Evolutionary conservation across 1,140 invertebrate species (phyloP), one percentile per base, ranked within the genome.

Genomic region (Brachystomella parvula): DNA sequence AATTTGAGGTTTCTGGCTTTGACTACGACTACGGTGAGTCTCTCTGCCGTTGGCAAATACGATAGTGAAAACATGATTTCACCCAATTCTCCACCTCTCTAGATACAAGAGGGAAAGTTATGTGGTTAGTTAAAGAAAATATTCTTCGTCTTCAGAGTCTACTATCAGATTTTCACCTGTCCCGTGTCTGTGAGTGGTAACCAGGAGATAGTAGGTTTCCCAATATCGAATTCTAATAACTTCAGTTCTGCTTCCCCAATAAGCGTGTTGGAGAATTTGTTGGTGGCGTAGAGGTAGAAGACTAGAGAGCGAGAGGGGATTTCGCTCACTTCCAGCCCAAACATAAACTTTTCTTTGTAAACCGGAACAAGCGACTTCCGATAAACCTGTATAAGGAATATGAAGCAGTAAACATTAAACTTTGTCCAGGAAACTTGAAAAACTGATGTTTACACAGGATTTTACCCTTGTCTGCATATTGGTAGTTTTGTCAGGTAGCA

Each of bases 341-440:
- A 88, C 61, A 88, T 77, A 75, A 89, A 89, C 47, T 87, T 83
- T 75, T 89, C 87, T 72, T 89, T 85, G 76, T 85, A 89, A 64
- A 84, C 83, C 0, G 87, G 87, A 67, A 84, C 85, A 61, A 83
- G 83, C 21, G 83, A 83, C 64, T 82, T 80, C 62, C 84, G 81
- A 71, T 85, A 87, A 19, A 82, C 77, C 83, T 84, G 73, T n/a
- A 63, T 17, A n/a, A 53, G 30, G 29, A 66, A 71, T 39, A 31
- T 15, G 28, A 61, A 6, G 47, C 12, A 53, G 15, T 21, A 56
- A 35, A 21, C 17, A 44, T n/a, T 44, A 12, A 44, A 44, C n/a
- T 44, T 12, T 12, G n/a, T 44, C 9, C n/a, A 9, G 39, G 39
- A 44, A 44, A 44, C 19, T 59, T 29, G 29, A n/a, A 30, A 56